These are phyloP conservation scores for Urocolius indicus DNA, from an alignment of 2,113 vertebrate species.

Conservation along the genomic window DNA sequence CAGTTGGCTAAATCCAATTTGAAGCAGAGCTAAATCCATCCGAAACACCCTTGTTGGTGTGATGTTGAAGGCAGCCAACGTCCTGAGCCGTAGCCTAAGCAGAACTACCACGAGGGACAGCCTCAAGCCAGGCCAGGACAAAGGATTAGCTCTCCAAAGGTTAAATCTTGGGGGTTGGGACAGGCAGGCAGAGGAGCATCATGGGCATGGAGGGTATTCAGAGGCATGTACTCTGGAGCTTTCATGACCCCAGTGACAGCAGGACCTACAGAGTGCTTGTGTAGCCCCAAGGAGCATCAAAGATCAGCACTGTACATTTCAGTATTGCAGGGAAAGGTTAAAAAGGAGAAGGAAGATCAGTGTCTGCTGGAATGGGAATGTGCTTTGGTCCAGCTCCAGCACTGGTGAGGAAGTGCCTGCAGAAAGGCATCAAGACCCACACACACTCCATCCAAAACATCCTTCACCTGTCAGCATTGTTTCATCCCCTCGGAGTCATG, in stretches of 20 bases:
- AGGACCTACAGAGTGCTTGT: accelerated
- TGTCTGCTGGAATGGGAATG: not conserved
- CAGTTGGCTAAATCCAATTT: not conserved
- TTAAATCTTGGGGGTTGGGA: accelerated
- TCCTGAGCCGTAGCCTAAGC: not conserved
- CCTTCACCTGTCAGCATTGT: not conserved
- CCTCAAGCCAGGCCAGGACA: not conserved
- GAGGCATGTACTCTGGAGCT: not conserved
- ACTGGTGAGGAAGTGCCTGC: not conserved
- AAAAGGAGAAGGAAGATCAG: not conserved
- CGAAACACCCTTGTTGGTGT: not conserved
- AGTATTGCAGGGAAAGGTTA: no score
- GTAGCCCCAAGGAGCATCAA: not conserved
- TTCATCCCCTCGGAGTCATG: not conserved
- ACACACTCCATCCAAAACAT: not conserved
- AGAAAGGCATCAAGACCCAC: not conserved
- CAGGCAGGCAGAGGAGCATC: not conserved
- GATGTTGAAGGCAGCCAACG: not conserved
- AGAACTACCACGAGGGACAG: accelerated
- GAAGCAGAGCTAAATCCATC: not conserved
- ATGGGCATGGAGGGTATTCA: not conserved
- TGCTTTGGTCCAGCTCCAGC: not conserved
- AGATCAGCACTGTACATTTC: not conserved
- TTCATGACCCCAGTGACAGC: accelerated
- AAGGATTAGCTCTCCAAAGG: not conserved